phyloP scores from a whole-genome alignment of 2,888 invertebrate genomes.

The Thecocarcelia acutangulata region DNA sequence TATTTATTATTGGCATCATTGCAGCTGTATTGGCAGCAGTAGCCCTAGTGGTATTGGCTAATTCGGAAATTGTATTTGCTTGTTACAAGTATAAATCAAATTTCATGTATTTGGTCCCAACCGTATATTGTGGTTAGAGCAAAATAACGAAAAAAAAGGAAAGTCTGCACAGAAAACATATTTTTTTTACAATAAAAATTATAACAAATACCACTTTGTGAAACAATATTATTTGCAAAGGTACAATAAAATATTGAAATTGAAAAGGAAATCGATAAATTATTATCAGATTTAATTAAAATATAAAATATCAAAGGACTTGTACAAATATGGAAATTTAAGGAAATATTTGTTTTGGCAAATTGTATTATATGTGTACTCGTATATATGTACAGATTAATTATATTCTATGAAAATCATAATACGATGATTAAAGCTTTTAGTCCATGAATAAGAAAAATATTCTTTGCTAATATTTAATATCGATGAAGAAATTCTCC shows the following conservation, averaged over 20 bases:
- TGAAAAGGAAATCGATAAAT: conserved; percentile 67
- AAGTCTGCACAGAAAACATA: neutral
- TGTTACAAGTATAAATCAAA: conserved; percentile 68
- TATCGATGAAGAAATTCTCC: no score
- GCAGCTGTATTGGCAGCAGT: conserved; percentile 28
- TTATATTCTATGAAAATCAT: no score
- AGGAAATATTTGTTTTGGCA: neutral
- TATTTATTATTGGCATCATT: conserved; percentile 40
- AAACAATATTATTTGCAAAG: conserved; percentile 43
- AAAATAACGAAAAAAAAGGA: conserved; percentile 15
- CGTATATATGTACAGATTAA: no score
- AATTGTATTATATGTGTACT: no score
- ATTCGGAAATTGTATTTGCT: conserved; percentile 70
- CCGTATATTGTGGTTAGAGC: conserved; percentile 51
- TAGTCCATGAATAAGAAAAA: no score
- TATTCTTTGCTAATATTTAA: no score
- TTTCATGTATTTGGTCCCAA: conserved; percentile 64
- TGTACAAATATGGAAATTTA: conserved; percentile 4
- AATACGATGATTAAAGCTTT: no score
- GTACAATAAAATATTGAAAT: conserved; percentile 52
- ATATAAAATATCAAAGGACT: conserved; percentile 26
- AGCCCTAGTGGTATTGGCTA: conserved; percentile 60
- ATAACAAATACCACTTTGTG: conserved; percentile 39
- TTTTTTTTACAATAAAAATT: conserved; percentile 37
- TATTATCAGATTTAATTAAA: conserved; percentile 67